Evolutionary conservation across 2,888 invertebrate species (phyloP), one percentile per base, ranked within the genome.

Genomic region (Poecilobothrus nobilitatus): DNA sequence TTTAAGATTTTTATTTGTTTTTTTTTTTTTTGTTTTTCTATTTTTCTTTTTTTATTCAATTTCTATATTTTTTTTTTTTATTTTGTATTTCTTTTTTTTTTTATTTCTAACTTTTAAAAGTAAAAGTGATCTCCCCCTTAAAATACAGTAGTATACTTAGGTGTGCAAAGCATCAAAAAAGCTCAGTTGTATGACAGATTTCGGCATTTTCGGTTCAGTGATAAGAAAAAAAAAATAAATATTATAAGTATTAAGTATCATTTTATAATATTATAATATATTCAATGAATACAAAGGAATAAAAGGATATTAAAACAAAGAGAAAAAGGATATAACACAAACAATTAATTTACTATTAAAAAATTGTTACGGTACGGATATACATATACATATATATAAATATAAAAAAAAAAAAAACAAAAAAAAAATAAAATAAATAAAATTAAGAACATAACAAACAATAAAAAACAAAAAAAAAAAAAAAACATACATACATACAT

Each of bases 171-270:
- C 73, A 74, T 73, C 72, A 73, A 73, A 71, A 76, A 77, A 79
- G 79, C 75, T 81, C 79, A 81, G 81, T 81, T 77, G 76, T 78
- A 78, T 78, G 77, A 79, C 78, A 78, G 77, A 76, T 78, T 78
- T 80, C 78, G 79, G 79, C 77, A 77, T 76, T 76, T 78, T 77
- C 78, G 79, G 80, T 53, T 53, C 53, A 53, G 53, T 53, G 53
- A 53, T 53, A 53, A 53, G 18, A 37, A 18, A 18, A 44, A 44
- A 44, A 44, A 44, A 44, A 10, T 44, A 15, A 15, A 53, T 53
- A 53, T 53, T 53, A 53, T 12, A 53, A 2, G 18, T 53, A 53
- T n/a, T 15, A 53, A 18, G 27, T 27, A 27, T 27, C n/a, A n/a
- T n/a, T 4, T 27, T 5, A 27, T 27, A 27, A 27, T 27, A 4